These are phyloP conservation scores for Podarcis muralis DNA, from an alignment of 2,113 vertebrate species.

Conservation along the genomic window DNA sequence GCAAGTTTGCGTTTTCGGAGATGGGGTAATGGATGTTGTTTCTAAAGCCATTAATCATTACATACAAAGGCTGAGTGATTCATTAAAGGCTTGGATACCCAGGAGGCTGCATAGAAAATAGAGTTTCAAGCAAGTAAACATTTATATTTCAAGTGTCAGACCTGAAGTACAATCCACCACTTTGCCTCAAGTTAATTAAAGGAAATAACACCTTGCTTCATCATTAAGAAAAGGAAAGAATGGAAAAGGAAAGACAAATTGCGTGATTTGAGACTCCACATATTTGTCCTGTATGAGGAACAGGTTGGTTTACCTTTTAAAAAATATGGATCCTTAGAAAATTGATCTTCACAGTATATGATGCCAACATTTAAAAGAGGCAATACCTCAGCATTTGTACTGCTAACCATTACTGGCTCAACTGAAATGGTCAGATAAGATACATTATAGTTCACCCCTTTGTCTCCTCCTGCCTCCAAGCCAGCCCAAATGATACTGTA, in stretches of 20 bases:
- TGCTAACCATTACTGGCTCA: not conserved
- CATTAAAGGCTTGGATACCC: constrained; percentile 36
- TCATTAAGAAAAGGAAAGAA: constrained; percentile 6
- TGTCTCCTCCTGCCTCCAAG: not conserved
- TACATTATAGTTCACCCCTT: not conserved
- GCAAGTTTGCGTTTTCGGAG: constrained; percentile 25
- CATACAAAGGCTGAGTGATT: constrained; percentile 41
- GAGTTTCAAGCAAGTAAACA: constrained; percentile 44
- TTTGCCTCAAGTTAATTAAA: constrained; percentile 43
- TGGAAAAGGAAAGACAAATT: constrained; percentile 17
- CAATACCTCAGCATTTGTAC: not conserved
- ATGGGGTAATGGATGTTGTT: constrained; percentile 49
- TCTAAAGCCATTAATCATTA: constrained; percentile 40
- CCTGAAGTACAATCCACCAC: constrained; percentile 17
- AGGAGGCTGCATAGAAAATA: constrained; percentile 45
- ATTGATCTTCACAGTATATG: constrained; percentile 1
- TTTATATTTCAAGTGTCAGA: constrained; percentile 49
- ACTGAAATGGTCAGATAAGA: not conserved
- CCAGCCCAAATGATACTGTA: no score
- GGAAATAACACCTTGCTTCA: constrained; percentile 50
- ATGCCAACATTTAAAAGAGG: not conserved
- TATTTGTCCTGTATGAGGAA: not conserved
- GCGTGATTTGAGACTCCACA: not conserved
- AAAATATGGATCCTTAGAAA: constrained; percentile 29
- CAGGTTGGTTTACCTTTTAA: not conserved